Percentiles rank a stretch among this genome's conserved stretches.
phyloP scores from a whole-genome alignment of 2,113 vertebrate species.

The Hiodon alosoides region DNA sequence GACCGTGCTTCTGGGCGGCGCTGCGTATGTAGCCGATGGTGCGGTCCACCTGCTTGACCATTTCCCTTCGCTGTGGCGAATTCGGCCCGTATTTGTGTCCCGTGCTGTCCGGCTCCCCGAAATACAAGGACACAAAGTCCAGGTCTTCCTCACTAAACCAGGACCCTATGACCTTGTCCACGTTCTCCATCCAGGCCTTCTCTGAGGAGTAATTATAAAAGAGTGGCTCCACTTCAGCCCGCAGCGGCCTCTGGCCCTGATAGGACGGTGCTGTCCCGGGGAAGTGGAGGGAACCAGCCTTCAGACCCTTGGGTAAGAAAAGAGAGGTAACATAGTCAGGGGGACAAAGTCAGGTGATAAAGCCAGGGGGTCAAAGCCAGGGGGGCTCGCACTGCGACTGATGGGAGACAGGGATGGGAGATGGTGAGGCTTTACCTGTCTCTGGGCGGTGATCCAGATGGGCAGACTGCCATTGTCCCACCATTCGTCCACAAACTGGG shows the following conservation, averaged over 20 bases:
- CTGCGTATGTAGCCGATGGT: constrained; percentile 74
- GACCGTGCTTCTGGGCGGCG: constrained; percentile 38
- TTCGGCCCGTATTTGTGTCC: constrained; percentile 78
- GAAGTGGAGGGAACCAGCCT: constrained; percentile 79
- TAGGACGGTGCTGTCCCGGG: constrained; percentile 75
- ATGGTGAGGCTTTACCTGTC: constrained; percentile 61
- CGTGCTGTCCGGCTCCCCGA: constrained; percentile 73
- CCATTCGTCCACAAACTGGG: constrained; percentile 68
- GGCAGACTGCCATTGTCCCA: constrained; percentile 87
- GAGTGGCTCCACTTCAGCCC: constrained; percentile 59
- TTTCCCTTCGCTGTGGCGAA: constrained; percentile 58
- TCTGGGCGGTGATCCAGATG: constrained; percentile 90
- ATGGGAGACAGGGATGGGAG: not conserved
- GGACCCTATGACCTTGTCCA: constrained; percentile 60
- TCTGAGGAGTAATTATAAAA: constrained; percentile 68
- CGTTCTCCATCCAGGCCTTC: constrained; percentile 66
- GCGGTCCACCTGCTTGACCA: constrained; percentile 77
- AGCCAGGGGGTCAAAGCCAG: not conserved
- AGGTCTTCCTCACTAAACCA: constrained; percentile 68
- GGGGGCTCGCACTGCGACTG: not conserved
- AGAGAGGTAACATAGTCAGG: not conserved
- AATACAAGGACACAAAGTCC: constrained; percentile 80
- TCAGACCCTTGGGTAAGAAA: constrained; percentile 64
- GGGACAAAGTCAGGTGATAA: not conserved
- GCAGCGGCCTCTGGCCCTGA: constrained; percentile 50